Conservation (phyloP, 2,797 vertebrate genomes). For the Garrulus glandarius region DNA sequence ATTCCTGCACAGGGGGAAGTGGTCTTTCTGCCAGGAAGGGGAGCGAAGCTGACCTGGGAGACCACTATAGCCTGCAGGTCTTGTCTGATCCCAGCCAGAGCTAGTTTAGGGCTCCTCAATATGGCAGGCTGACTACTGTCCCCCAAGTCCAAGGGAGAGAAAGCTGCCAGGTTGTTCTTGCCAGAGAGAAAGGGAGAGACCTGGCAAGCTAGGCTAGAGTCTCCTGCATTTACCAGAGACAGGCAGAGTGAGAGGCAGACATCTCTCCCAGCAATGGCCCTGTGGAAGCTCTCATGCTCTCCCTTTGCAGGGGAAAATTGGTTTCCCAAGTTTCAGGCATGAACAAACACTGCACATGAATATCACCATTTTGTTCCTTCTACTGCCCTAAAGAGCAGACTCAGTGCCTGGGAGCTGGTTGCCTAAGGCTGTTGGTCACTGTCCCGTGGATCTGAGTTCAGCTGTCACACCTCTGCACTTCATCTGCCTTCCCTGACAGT, state of each 20-base stretch:
- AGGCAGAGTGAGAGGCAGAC: background rate
- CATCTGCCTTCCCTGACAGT: background rate
- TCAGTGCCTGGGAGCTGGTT: background rate
- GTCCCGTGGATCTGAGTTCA: background rate
- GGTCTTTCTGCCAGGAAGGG: background rate
- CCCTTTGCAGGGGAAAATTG: background rate
- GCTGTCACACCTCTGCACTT: background rate
- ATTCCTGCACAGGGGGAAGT: background rate
- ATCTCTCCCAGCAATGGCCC: background rate
- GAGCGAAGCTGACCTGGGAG: background rate
- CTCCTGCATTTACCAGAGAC: background rate
- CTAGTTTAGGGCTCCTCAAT: background rate
- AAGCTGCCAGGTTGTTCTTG: background rate
- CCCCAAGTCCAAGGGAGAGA: background rate
- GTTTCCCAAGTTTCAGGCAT: background rate
- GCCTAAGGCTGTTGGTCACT: background rate
- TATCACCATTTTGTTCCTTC: background rate
- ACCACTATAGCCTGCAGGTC: background rate
- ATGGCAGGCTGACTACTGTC: background rate
- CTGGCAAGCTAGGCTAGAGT: background rate
- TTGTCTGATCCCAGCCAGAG: background rate
- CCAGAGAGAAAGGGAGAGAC: background rate
- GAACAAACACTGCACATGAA: background rate
- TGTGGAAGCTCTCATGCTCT: background rate
- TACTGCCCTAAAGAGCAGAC: background rate